A percentile compares a stretch with the other conserved stretches of the same genome.
These are phyloP conservation scores for Pyrrhosoma nymphula DNA, from an alignment of 2,888 invertebrate genomes.

Conservation along the genomic window DNA sequence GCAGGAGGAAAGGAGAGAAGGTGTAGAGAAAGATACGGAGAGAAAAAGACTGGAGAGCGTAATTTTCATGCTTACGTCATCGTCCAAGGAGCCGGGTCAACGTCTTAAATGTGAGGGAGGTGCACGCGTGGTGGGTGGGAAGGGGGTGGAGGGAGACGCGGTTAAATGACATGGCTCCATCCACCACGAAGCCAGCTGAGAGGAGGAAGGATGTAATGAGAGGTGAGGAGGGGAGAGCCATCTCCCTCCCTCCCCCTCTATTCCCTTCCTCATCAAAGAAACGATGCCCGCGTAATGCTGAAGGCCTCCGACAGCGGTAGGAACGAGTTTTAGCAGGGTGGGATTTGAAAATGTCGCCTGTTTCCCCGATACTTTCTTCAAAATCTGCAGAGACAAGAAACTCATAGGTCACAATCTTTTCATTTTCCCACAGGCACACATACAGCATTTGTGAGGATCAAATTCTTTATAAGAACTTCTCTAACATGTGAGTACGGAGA, in stretches of 20 bases:
- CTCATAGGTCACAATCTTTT: too few species aligned
- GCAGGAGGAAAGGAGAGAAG: not conserved
- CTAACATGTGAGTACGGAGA: too few species aligned
- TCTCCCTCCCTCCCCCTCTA: not conserved
- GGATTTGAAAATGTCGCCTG: too few species aligned
- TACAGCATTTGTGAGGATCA: too few species aligned
- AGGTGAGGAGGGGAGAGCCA: not conserved
- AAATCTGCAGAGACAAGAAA: too few species aligned
- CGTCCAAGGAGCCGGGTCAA: conserved; percentile 3
- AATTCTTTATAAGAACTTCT: too few species aligned
- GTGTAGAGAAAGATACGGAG: not conserved
- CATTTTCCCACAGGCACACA: too few species aligned
- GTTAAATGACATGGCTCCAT: not conserved
- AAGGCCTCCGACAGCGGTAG: not conserved
- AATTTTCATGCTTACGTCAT: conserved; percentile 50
- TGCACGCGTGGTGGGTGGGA: not conserved
- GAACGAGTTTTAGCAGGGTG: too few species aligned
- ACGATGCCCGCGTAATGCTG: not conserved
- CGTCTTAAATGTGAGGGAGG: not conserved
- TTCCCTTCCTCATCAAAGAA: not conserved
- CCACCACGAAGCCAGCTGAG: conserved; percentile 24
- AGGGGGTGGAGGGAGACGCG: not conserved
- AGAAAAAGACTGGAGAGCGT: not conserved
- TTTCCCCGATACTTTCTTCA: too few species aligned
- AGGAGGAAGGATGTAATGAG: not conserved